Conservation (phyloP, 2,797 vertebrate genomes). For the Urophycis tenuis region DNA sequence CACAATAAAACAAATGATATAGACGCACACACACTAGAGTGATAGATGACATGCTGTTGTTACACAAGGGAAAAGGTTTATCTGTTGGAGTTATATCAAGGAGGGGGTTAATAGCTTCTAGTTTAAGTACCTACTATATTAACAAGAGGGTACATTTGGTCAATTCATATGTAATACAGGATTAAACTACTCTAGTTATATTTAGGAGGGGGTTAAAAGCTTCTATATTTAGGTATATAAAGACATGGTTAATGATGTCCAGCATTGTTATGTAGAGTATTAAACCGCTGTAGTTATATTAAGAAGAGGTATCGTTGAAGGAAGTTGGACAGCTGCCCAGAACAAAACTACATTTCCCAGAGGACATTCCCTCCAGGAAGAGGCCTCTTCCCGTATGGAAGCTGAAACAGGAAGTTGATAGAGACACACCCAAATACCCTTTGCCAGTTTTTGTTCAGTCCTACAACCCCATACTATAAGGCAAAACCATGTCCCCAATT, state of each 20-base stretch:
- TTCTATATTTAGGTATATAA: neutral
- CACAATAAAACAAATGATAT: neutral
- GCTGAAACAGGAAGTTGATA: constrained; percentile 5
- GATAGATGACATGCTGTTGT: neutral
- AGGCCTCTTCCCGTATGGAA: constrained; percentile 29
- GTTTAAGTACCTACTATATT: no score
- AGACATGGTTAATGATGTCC: neutral
- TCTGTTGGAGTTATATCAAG: neutral
- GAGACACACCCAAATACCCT: neutral
- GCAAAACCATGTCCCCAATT: neutral
- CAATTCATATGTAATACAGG: no score
- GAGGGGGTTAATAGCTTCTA: no score
- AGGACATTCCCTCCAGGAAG: constrained; percentile 54
- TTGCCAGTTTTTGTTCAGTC: neutral
- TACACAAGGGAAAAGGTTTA: neutral
- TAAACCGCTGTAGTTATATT: neutral
- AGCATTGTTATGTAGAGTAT: neutral
- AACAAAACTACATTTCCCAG: constrained; percentile 48
- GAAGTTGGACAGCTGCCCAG: constrained; percentile 44
- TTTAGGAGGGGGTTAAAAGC: neutral
- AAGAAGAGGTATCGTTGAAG: constrained; percentile 28
- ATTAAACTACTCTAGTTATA: no score
- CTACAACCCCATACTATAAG: neutral
- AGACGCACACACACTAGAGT: neutral
- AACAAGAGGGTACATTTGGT: no score